Conservation (phyloP, 2,113 vertebrate species). For the Oryzias woworae region DNA sequence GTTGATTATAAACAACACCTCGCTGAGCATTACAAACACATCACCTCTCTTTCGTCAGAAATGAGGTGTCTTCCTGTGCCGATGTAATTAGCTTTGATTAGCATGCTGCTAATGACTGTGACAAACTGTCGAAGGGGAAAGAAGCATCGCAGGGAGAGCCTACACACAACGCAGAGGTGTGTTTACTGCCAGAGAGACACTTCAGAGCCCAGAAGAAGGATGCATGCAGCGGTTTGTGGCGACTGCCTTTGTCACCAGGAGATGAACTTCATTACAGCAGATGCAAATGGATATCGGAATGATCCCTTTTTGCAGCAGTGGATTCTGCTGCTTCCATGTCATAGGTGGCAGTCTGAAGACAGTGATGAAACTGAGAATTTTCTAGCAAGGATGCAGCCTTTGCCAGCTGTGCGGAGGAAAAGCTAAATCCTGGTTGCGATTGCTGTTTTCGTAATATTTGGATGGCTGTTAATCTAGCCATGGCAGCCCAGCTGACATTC, state of each 20-base stretch:
- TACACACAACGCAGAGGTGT: conserved; percentile 36
- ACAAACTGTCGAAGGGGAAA: conserved; percentile 25
- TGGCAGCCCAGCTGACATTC: conserved; percentile 1
- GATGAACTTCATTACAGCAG: conserved; percentile 21
- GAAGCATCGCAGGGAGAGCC: conserved; percentile 12
- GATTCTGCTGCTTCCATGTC: conserved; percentile 11
- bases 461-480: conserved; percentile 4
- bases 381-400: neutral
- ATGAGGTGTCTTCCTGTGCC: conserved; percentile 56
- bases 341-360: neutral
- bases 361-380: conserved; percentile 16
- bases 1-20: conserved; percentile 44
- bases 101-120: conserved; percentile 58
- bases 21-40: conserved; percentile 43
- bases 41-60: conserved; percentile 52
- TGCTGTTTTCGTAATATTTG: neutral
- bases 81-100: conserved; percentile 68
- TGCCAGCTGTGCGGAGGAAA: neutral
- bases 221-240: conserved; percentile 24
- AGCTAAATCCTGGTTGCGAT: neutral
- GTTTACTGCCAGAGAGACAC: conserved; percentile 29
- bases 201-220: neutral
- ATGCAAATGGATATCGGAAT: conserved; percentile 13
- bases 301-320: conserved; percentile 11
- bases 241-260: neutral